These are phyloP conservation scores for Heptranchias perlo DNA, from an alignment of 2,113 vertebrate genomes.

Conservation along the genomic window DNA sequence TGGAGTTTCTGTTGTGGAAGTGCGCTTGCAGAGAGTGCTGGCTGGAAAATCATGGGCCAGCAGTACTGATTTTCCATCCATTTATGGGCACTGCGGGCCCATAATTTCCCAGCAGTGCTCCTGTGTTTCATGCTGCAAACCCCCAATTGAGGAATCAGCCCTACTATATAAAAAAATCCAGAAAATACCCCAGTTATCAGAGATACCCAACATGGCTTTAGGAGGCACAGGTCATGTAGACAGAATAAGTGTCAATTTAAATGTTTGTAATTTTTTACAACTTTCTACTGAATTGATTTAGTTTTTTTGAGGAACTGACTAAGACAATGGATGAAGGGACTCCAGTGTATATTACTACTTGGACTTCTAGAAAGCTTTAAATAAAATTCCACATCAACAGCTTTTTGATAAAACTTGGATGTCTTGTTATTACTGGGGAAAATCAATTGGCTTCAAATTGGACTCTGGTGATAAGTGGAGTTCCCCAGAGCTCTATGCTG, in stretches of 20 bases:
- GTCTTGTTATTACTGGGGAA: too few species aligned
- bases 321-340: background rate
- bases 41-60: background rate
- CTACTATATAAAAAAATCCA: background rate
- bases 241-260: background rate
- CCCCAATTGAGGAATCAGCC: background rate
- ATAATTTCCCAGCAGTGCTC: background rate
- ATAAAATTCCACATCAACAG: too few species aligned
- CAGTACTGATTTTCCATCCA: background rate
- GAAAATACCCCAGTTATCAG: background rate
- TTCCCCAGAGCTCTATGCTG: too few species aligned
- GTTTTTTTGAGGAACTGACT: background rate
- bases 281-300: background rate
- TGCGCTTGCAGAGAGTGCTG: background rate
- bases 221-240: background rate
- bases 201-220: background rate
- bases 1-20: background rate
- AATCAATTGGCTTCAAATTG: too few species aligned
- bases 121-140: background rate
- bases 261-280: background rate
- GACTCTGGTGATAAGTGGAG: too few species aligned
- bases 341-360: background rate
- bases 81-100: background rate
- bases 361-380: background rate
- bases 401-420: too few species aligned